A percentile compares a stretch with the other conserved stretches of the same genome.
Conservation (phyloP, 2,797 vertebrate genomes). For the Myoxocephalus aenaeus region DNA sequence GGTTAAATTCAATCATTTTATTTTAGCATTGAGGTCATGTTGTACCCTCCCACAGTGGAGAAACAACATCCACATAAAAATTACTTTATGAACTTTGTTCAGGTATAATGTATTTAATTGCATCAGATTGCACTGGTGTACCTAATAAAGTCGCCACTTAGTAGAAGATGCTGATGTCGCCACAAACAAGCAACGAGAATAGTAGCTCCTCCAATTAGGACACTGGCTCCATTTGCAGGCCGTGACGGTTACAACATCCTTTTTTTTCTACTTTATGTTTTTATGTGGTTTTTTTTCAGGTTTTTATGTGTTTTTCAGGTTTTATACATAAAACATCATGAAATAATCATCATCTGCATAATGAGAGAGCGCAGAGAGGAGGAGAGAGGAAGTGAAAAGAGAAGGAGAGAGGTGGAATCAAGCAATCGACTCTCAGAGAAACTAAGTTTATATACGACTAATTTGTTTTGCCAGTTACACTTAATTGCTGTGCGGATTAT, state of each 20-base stretch:
- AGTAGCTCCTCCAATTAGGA: background rate
- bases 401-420: background rate
- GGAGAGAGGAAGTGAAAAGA: background rate
- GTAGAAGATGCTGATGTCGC: background rate
- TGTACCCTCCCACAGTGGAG: background rate
- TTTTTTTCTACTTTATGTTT: background rate
- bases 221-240: background rate
- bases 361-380: slow-evolving; percentile 14
- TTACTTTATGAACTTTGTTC: background rate
- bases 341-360: no score
- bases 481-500: slow-evolving; percentile 6
- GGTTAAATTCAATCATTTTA: background rate
- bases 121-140: background rate
- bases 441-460: background rate
- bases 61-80: background rate
- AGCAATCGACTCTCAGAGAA: background rate
- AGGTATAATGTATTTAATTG: background rate
- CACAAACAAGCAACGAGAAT: background rate
- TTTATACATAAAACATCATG: background rate
- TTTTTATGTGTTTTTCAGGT: background rate
- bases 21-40: background rate
- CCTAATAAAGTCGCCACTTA: background rate
- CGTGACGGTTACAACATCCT: background rate
- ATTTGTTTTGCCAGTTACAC: background rate
- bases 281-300: background rate